phyloP scores from a whole-genome alignment of 2,888 invertebrate species.

The Polydrusus cervinus region DNA sequence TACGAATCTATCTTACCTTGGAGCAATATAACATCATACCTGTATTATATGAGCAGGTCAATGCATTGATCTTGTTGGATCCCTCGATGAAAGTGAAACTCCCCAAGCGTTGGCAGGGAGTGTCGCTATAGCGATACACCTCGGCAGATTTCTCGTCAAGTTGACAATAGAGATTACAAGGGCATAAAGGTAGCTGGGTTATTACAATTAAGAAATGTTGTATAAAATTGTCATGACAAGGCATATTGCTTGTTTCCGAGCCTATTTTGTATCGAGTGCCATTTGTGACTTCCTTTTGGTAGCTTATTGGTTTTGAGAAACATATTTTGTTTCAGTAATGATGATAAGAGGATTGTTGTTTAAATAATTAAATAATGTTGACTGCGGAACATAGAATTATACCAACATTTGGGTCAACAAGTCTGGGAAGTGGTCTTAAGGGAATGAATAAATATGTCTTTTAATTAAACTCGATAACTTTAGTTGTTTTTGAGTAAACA shows the following conservation, averaged over 20 bases:
- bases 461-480: too few species aligned
- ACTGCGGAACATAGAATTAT: neutral
- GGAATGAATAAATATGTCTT: too few species aligned
- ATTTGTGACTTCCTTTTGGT: conserved; percentile 11
- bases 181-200: conserved; percentile 47
- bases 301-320: conserved; percentile 8
- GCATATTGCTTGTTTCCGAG: conserved; percentile 31
- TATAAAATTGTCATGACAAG: conserved; percentile 39
- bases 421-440: too few species aligned
- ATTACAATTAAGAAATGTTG: conserved; percentile 52
- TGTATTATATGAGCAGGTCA: conserved; percentile 50
- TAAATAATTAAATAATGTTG: neutral
- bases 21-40: conserved; percentile 32
- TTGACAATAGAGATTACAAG: conserved; percentile 53
- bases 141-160: conserved; percentile 55
- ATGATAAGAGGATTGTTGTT: conserved; percentile 5
- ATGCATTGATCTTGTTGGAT: conserved; percentile 63
- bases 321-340: conserved; percentile 6
- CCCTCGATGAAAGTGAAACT: conserved; percentile 64
- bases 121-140: conserved; percentile 70
- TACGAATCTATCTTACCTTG: conserved; percentile 16
- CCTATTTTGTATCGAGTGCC: conserved; percentile 35
- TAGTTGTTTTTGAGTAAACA: too few species aligned
- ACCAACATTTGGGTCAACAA: too few species aligned
- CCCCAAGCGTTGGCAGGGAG: conserved; percentile 64